Conservation (phyloP, 2,113 vertebrate genomes). For the Macaca nemestrina region DNA sequence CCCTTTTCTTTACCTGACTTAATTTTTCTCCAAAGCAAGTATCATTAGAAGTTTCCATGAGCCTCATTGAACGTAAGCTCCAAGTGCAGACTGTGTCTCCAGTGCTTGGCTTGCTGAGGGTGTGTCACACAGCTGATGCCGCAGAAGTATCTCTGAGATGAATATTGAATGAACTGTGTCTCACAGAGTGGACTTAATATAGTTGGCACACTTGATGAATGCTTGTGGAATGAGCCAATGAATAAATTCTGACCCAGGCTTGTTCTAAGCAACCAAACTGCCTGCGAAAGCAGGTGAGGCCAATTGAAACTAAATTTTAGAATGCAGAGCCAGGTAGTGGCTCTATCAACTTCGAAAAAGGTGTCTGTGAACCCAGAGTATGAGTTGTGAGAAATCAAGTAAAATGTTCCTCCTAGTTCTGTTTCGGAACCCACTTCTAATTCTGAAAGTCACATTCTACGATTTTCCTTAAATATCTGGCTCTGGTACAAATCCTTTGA, state of each 20-base stretch:
- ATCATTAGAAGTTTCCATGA: not conserved
- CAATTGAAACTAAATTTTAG: not conserved
- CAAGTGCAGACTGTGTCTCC: not conserved
- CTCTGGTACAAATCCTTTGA: not conserved
- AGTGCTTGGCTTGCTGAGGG: not conserved
- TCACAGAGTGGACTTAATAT: not conserved
- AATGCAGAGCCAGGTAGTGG: not conserved
- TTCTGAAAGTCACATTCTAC: not conserved
- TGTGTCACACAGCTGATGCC: not conserved
- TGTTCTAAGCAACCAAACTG: not conserved
- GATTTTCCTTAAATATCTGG: not conserved
- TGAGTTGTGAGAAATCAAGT: not conserved
- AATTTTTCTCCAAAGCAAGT: not conserved
- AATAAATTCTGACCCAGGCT: not conserved
- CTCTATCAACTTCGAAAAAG: not conserved
- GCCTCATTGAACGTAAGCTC: not conserved
- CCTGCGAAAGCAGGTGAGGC: not conserved
- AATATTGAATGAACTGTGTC: too few species aligned
- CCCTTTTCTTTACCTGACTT: not conserved
- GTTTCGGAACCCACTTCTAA: not conserved
- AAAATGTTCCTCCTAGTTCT: not conserved
- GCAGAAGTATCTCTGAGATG: not conserved
- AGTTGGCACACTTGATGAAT: not conserved
- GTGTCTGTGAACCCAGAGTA: not conserved
- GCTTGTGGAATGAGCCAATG: not conserved